A percentile compares a stretch with the other conserved stretches of the same genome.
phyloP scores from a whole-genome alignment of 2,888 invertebrate species.

The Drosophila eohydei region DNA sequence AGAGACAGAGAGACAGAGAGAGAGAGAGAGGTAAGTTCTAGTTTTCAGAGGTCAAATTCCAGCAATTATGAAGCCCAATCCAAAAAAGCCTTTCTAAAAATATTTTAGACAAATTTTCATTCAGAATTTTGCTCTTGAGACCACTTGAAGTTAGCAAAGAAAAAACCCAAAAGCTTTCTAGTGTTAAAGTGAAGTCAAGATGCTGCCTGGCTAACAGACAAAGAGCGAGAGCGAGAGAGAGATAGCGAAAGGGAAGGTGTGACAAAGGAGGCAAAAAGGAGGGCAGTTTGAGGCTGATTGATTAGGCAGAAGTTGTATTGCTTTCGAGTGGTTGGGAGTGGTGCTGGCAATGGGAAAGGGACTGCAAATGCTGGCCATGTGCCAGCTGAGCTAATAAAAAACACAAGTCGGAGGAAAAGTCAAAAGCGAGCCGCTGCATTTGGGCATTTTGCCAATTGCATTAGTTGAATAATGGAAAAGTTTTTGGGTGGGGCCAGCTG shows the following conservation, averaged over 20 bases:
- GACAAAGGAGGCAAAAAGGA: slow-evolving; percentile 1
- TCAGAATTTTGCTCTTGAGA: background rate
- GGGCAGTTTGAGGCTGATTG: slow-evolving; percentile 52
- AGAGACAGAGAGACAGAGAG: background rate
- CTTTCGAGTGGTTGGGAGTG: slow-evolving; percentile 59
- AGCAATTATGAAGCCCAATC: background rate
- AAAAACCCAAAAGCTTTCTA: slow-evolving; percentile 36
- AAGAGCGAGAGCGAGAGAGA: background rate
- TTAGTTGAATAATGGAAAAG: slow-evolving; percentile 48
- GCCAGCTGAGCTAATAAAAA: slow-evolving; percentile 60
- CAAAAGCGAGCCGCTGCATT: slow-evolving; percentile 34
- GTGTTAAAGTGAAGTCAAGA: slow-evolving; percentile 50
- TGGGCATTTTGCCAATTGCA: slow-evolving; percentile 62
- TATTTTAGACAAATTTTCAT: background rate
- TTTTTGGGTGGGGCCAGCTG: slow-evolving; percentile 10
- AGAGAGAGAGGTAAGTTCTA: background rate
- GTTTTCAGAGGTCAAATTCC: background rate
- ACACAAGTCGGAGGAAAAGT: slow-evolving; percentile 60
- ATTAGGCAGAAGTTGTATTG: slow-evolving; percentile 54
- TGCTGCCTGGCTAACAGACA: slow-evolving; percentile 28
- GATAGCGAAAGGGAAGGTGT: slow-evolving; percentile 9
- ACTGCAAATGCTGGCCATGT: slow-evolving; percentile 48
- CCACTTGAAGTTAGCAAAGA: background rate
- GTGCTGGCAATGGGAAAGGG: slow-evolving; percentile 7
- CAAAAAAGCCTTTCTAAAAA: background rate